Percentiles rank a stretch among this genome's conserved stretches.
phyloP scores from a whole-genome alignment of 2,888 invertebrate species.

The Hypercompe scribonia region DNA sequence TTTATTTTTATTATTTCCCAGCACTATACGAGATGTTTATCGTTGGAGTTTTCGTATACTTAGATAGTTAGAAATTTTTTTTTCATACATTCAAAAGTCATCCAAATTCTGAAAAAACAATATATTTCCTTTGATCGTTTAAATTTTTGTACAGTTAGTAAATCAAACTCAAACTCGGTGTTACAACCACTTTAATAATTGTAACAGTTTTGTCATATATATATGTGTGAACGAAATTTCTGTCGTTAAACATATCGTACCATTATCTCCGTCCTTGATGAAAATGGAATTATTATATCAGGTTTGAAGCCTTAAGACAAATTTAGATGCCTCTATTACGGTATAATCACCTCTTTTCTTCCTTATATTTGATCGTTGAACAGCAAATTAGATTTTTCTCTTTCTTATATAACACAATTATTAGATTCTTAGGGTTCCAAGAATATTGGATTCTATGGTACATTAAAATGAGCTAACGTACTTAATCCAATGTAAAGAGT shows the following conservation, averaged over 20 bases:
- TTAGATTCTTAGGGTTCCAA: not conserved
- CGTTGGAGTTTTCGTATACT: not conserved
- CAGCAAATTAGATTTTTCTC: not conserved
- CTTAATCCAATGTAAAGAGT: not conserved
- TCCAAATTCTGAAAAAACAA: not conserved
- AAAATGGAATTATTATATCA: not conserved
- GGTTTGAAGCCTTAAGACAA: not conserved
- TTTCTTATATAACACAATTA: not conserved
- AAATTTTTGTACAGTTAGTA: not conserved
- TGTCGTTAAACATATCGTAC: not conserved
- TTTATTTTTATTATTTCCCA: not conserved
- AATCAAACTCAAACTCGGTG: not conserved
- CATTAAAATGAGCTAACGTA: not conserved
- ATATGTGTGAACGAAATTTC: not conserved
- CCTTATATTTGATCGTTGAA: not conserved
- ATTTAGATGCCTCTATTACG: not conserved
- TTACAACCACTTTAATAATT: not conserved
- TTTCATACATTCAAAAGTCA: not conserved
- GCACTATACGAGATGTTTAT: not conserved
- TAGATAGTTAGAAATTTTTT: not conserved
- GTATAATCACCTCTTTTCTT: not conserved
- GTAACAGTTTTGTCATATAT: not conserved
- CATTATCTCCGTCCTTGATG: not conserved
- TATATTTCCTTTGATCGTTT: not conserved
- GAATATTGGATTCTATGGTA: not conserved